phyloP scores from a whole-genome alignment of 2,797 vertebrate species.

The Acanthurus leucopareius region DNA sequence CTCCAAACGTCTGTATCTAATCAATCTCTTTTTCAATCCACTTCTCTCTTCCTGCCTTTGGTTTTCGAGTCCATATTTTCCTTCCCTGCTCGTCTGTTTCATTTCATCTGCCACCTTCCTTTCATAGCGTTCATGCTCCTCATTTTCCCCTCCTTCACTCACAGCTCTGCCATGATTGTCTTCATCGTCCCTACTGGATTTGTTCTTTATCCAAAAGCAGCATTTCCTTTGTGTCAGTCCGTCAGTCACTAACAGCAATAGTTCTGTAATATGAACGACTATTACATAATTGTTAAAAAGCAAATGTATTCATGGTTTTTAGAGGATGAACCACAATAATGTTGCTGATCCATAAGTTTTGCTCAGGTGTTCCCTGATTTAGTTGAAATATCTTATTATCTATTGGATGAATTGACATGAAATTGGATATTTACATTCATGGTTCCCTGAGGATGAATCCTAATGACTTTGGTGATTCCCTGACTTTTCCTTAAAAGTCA shows the following conservation, averaged over 20 bases:
- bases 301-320: too few relatives aligned
- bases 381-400: neutral
- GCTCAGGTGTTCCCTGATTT: neutral
- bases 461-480: neutral
- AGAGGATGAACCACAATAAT: too few relatives aligned
- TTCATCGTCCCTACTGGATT: neutral
- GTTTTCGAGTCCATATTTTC: neutral
- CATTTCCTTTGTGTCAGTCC: too few relatives aligned
- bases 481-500: too few relatives aligned
- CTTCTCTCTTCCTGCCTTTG: neutral
- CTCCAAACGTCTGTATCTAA: neutral
- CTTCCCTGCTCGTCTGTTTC: too few relatives aligned
- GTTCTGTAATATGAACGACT: too few relatives aligned
- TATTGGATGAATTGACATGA: neutral
- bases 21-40: neutral
- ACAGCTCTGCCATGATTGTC: neutral
- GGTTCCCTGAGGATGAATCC: neutral
- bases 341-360: too few relatives aligned
- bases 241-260: neutral
- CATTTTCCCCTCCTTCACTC: neutral
- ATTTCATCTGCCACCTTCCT: too few relatives aligned
- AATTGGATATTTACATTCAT: neutral
- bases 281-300: too few relatives aligned
- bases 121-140: too few relatives aligned
- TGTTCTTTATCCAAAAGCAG: too few relatives aligned